These are phyloP conservation scores for Drosophila teissieri DNA, from an alignment of 1,140 invertebrate species.

Conservation along the genomic window DNA sequence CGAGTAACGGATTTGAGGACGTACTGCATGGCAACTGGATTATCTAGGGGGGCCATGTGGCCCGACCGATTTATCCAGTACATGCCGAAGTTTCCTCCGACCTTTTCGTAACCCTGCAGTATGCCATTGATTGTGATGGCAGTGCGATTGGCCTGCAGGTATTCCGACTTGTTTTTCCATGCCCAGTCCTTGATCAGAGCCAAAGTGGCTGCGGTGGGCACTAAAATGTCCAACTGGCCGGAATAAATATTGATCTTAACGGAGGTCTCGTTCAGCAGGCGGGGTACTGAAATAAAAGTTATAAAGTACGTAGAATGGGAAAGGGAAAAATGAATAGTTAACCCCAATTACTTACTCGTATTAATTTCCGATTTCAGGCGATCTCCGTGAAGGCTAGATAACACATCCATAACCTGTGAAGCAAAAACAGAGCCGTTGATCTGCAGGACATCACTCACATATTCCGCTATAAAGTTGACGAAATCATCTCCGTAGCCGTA, in stretches of 20 bases:
- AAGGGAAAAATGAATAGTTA: too few species aligned
- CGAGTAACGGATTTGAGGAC: constrained; percentile 52
- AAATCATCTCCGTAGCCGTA: constrained; percentile 82
- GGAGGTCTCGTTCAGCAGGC: constrained; percentile 88
- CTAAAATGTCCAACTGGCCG: constrained; percentile 88
- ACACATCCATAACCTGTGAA: constrained; percentile 89
- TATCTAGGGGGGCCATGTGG: constrained; percentile 86
- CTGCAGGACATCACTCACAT: constrained; percentile 87
- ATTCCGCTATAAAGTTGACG: constrained; percentile 89
- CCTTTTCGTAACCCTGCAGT: constrained; percentile 89
- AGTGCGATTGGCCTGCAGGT: constrained; percentile 85
- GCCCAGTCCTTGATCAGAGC: constrained; percentile 89
- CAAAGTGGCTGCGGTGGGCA: constrained; percentile 87
- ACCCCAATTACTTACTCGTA: constrained; percentile 85
- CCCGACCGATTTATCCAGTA: constrained; percentile 89
- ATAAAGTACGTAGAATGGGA: not conserved
- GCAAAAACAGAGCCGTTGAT: constrained; percentile 84
- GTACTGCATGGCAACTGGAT: constrained; percentile 71
- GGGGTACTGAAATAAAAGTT: constrained; percentile 87
- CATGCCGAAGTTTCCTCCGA: constrained; percentile 88
- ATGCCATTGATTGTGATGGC: constrained; percentile 86
- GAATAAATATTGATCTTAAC: constrained; percentile 73
- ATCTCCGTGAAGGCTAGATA: constrained; percentile 87
- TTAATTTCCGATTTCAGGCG: constrained; percentile 94
- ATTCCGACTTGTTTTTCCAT: constrained; percentile 87